These are phyloP conservation scores for Pseudococcus jackbeardsleyi DNA, from an alignment of 2,888 invertebrate genomes.

Conservation along the genomic window DNA sequence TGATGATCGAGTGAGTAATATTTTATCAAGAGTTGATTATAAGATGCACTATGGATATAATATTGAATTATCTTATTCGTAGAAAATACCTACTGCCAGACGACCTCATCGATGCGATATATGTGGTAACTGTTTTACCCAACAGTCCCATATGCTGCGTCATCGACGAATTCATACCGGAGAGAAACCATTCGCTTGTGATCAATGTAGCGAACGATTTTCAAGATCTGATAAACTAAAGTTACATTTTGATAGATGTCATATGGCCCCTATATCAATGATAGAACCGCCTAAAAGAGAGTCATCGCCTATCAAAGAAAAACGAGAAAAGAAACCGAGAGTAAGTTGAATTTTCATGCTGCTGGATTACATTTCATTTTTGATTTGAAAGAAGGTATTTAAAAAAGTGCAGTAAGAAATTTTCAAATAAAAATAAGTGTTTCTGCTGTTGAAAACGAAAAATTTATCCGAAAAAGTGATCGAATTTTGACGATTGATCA, in stretches of 20 bases:
- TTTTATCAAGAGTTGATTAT: neutral
- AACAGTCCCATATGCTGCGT: slow-evolving; percentile 61
- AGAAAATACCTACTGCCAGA: slow-evolving; percentile 16
- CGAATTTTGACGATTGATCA: no score
- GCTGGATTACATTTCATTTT: no score
- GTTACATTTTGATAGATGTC: slow-evolving; percentile 47
- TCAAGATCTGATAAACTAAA: slow-evolving; percentile 75
- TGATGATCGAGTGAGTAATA: neutral
- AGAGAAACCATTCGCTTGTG: slow-evolving; percentile 78
- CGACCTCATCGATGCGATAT: slow-evolving; percentile 61
- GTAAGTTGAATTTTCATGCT: neutral
- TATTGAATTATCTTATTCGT: neutral
- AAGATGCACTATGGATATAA: neutral
- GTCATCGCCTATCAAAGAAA: neutral
- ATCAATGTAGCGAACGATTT: slow-evolving; percentile 79
- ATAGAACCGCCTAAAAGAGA: neutral
- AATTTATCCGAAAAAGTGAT: no score
- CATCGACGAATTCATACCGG: slow-evolving; percentile 81
- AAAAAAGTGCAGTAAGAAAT: no score
- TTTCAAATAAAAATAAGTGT: no score
- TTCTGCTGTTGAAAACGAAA: no score
- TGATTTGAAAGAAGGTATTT: no score
- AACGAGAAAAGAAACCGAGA: slow-evolving; percentile 57
- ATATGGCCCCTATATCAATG: neutral
- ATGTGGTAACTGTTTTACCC: slow-evolving; percentile 61